These are phyloP conservation scores for Syncerus caffer DNA, from an alignment of 2,797 vertebrate genomes.

Conservation along the genomic window DNA sequence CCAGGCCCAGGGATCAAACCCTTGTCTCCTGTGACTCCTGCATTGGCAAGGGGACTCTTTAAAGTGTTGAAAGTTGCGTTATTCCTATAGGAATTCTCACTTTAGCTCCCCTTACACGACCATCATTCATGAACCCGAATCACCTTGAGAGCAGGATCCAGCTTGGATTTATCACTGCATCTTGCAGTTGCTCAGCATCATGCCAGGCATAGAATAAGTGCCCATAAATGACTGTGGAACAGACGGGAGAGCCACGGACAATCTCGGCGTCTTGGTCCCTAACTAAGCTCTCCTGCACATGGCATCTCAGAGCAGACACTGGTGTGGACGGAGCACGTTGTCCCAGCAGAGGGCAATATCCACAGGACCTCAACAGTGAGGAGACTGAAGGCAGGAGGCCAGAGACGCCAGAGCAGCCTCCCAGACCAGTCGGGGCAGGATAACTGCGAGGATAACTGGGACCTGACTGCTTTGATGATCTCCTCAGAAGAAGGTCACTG, in stretches of 20 bases:
- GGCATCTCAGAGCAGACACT: neutral
- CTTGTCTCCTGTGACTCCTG: neutral
- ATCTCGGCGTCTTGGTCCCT: neutral
- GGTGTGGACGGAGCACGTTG: rapidly evolving
- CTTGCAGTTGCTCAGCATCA: neutral
- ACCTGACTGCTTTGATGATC: neutral
- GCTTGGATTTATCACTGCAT: neutral
- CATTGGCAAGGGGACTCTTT: neutral
- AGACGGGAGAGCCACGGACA: neutral
- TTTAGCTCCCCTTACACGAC: neutral
- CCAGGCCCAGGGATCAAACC: neutral
- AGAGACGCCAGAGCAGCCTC: neutral
- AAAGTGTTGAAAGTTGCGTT: neutral
- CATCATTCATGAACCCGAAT: neutral
- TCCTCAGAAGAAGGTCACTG: neutral
- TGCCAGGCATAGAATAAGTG: neutral
- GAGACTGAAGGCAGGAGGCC: rapidly evolving
- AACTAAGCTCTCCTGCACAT: neutral
- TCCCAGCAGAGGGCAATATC: neutral
- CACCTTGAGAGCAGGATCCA: neutral
- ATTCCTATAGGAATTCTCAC: neutral
- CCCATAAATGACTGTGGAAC: neutral
- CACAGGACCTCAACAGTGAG: neutral
- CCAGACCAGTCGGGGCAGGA: neutral
- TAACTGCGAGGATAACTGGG: neutral